These are phyloP conservation scores for Pollenia amentaria DNA, from an alignment of 2,888 invertebrate species.

Conservation along the genomic window DNA sequence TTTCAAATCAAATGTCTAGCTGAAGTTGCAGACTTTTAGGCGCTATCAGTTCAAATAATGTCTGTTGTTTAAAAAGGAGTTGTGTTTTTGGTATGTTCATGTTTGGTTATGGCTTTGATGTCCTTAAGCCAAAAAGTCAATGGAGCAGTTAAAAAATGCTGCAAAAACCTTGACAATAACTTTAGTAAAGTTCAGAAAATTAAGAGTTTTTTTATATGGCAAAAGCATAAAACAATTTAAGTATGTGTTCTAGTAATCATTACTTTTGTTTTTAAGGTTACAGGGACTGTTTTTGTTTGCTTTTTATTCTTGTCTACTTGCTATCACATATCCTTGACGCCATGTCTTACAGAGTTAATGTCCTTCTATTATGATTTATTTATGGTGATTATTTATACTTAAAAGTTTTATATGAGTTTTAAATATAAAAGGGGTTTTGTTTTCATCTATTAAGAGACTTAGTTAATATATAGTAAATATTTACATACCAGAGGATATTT, in stretches of 20 bases:
- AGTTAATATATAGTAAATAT: conserved; percentile 11
- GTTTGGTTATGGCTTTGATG: conserved; percentile 13
- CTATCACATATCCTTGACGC: conserved; percentile 57
- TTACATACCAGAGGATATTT: conserved; percentile 58
- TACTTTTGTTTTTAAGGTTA: conserved; percentile 68
- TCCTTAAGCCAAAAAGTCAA: conserved; percentile 67
- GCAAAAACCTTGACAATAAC: conserved; percentile 70
- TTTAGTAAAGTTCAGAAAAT: conserved; percentile 27
- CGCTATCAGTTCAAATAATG: conserved; percentile 28
- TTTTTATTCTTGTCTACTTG: conserved; percentile 31
- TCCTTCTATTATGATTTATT: conserved; percentile 60
- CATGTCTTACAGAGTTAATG: conserved; percentile 62
- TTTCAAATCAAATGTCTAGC: conserved; percentile 41
- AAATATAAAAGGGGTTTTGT: background rate
- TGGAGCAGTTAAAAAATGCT: conserved; percentile 51
- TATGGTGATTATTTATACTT: background rate
- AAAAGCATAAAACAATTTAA: background rate
- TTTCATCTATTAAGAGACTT: background rate
- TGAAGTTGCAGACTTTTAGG: conserved; percentile 64
- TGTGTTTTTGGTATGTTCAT: conserved; percentile 14
- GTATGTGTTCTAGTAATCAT: conserved; percentile 24
- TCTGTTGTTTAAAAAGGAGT: conserved; percentile 16
- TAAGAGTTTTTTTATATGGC: background rate
- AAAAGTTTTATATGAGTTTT: background rate
- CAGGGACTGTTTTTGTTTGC: conserved; percentile 22